phyloP scores from a whole-genome alignment of 2,797 vertebrate genomes.

The Chrosomus eos region DNA sequence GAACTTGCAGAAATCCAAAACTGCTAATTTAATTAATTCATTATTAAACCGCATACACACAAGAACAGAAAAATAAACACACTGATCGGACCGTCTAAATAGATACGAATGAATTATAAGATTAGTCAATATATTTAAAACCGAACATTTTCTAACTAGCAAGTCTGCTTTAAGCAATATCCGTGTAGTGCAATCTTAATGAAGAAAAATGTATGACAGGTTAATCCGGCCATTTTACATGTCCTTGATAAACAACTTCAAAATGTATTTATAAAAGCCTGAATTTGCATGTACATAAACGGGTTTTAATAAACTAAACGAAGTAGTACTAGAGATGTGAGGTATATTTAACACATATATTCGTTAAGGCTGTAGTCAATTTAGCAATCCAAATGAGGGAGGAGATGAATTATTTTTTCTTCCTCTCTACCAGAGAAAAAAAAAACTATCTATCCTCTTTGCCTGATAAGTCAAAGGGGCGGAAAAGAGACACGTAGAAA shows the following conservation, averaged over 20 bases:
- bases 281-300: not conserved
- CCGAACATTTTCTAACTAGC: not conserved
- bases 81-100: not conserved
- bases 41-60: not conserved
- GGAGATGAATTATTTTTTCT: constrained; percentile 52
- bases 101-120: not conserved
- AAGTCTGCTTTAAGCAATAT: not conserved
- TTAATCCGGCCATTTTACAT: not conserved
- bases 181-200: not conserved
- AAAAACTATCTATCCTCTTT: constrained; percentile 50
- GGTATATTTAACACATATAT: not conserved
- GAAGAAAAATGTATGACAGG: not conserved
- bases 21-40: not conserved
- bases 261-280: not conserved
- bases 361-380: constrained; percentile 9
- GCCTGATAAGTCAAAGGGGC: constrained; percentile 60
- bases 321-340: not conserved
- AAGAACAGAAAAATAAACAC: not conserved
- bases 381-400: constrained; percentile 58
- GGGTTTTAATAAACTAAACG: not conserved
- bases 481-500: constrained; percentile 61
- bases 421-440: constrained; percentile 53
- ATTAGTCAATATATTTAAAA: not conserved
- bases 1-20: not conserved
- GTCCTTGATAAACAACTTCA: constrained; percentile 2